Base-by-base conservation (phyloP, 2,797 vertebrate genomes). In the Dicrostonyx torquatus region DNA sequence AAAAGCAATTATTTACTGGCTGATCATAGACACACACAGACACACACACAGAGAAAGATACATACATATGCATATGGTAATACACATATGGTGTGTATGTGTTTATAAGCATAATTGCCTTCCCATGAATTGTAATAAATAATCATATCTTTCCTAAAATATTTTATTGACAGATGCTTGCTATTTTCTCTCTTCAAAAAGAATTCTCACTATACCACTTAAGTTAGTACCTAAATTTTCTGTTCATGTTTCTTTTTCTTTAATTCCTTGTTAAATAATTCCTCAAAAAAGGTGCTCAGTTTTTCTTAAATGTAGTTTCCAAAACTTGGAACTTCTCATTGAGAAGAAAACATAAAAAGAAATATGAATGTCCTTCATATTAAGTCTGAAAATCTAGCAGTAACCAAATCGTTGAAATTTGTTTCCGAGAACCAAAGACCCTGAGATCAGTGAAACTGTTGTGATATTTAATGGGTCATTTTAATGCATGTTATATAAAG, bases 391-490 rank as follows among this genome's bases (percentile, higher is more conserved):
- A 70, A 91, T 93, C 62, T 62, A 90, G 6, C 86, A 85, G 87
- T 80, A 87, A 94, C 2, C 5, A 82, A 95, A 50, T 55, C 29
- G 3, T 58, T 89, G 22, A 91, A 89, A 72, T 24, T 83, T 22
- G 8, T 93, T 94, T 94, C 34, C 15, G 66, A 68, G 15, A 76
- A 66, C 31, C 78, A 77, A 22, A 73, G 43, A 80, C 45, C 14
- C 83, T 83, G 43, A 89, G 34, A 95, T 9, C 13, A 89, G 3
- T 64, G 79, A 90, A 76, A 97, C 89, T 64, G 15, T 79, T 87
- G 34, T 50, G 50, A 93, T 64, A 45, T 89, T 91, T 95, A 97
- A 70, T 75, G 50, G 10, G 2, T 18, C 87, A 73, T 83, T 95
- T 89, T 4, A 96, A 94, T 88, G 77, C 6, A 96, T 92, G 13